Evolutionary conservation across 2,888 invertebrate species (phyloP).

Genomic region (Brachyopa scutellaris): DNA sequence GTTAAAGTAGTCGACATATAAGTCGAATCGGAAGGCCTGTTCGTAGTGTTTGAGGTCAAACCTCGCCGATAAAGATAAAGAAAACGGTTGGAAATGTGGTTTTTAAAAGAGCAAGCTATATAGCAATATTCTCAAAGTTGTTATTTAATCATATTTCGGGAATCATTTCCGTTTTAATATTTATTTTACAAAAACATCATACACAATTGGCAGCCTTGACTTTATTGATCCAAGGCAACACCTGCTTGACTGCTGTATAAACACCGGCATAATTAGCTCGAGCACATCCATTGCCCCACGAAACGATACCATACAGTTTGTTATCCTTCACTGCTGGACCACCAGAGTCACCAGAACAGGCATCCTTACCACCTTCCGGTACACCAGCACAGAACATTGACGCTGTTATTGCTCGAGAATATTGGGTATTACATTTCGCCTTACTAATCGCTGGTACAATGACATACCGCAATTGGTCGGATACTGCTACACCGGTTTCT

Average conservation of each 20-base stretch:
- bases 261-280: constrained; percentile 88
- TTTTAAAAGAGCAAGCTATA: no score
- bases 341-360: constrained; percentile 79
- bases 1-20: no score
- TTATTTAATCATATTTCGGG: no score
- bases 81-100: no score
- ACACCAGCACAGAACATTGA: constrained; percentile 78
- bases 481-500: constrained; percentile 73
- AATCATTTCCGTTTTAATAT: no score
- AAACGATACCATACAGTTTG: constrained; percentile 86
- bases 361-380: constrained; percentile 75
- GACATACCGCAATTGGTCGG: constrained; percentile 76
- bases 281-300: constrained; percentile 81
- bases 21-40: no score
- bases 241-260: constrained; percentile 85
- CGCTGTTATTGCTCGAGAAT: constrained; percentile 73
- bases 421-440: constrained; percentile 74
- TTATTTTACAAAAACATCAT: no score
- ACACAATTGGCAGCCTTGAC: no score
- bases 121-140: no score
- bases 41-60: no score
- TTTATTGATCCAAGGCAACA: constrained; percentile 11
- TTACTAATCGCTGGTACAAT: constrained; percentile 75
- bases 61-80: no score
- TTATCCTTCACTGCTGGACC: constrained; percentile 78